Base-by-base conservation (phyloP, 2,888 invertebrate species). In the Clitarchus hookeri region DNA sequence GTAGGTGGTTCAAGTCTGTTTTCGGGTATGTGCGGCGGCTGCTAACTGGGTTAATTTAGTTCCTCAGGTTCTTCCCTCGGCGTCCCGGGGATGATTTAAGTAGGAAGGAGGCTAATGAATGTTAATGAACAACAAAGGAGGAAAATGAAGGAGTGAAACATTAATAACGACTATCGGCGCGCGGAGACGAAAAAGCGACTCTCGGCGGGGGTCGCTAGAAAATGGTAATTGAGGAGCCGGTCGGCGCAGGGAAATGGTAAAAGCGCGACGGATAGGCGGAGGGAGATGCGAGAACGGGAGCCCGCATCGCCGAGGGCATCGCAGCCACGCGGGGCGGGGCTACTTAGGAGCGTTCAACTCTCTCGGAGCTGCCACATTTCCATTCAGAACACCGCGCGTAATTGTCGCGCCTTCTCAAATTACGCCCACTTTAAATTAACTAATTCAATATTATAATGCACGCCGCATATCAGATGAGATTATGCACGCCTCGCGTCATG, bases 361-460 rank as follows among this genome's bases (percentile, higher is more conserved):
- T 6, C 48, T 48, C 2, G 6, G 48, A 65, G 65, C 65, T n/a
- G 2, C 65, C 65, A 8, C 65, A 65, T 65, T 65, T 65, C 65
- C 65, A 65, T 65, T 65, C 65, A 65, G 6, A 65, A 65, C 65
- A 65, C 11, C 65, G 6, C 65, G 65, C 65, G 65, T 65, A 65
- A 65, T 65, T 65, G 65, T 65, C 65, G 65, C 65, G 65, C 65
- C 13, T 65, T 65, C 65, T 65, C 65, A 65, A 65, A 65, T n/a
- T 65, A 65, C 65, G n/a, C 19, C 65, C 65, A 19, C 65, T n/a
- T n/a, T 65, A n/a, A n/a, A 65, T 65, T 65, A 65, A 65, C 65
- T 65, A 65, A 65, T 65, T 65, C 65, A 65, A 65, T 65, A 65
- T 65, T 65, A 65, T 65, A 65, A 65, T 65, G 65, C 65, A n/a